Evolutionary conservation across 2,888 invertebrate genomes (phyloP).

Genomic region (Caenorhabditis wallacei): DNA sequence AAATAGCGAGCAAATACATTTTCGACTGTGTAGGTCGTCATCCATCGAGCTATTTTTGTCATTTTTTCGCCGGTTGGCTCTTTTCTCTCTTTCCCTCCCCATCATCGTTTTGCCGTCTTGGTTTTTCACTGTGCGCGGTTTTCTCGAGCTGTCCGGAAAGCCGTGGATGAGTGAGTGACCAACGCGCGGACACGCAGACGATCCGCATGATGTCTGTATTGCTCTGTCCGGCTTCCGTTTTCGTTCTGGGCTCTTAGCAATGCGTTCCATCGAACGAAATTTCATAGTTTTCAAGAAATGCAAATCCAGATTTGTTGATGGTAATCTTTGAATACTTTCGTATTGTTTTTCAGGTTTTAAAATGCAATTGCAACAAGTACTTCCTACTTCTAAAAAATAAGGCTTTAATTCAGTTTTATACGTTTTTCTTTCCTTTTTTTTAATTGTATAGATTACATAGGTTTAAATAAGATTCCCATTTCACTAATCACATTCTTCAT

Average conservation of each 20-base stretch:
- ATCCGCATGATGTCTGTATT: slow-evolving; percentile 49
- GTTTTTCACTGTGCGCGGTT: slow-evolving; percentile 43
- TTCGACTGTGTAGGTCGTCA: slow-evolving; percentile 39
- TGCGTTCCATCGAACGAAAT: slow-evolving; percentile 27
- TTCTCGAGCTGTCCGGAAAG: slow-evolving; percentile 56
- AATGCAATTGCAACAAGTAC: too few relatives aligned
- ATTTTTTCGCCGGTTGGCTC: slow-evolving; percentile 17
- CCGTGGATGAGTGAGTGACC: slow-evolving; percentile 35
- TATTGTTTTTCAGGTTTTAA: too few relatives aligned
- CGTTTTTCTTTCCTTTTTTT: neutral
- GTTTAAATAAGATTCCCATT: too few relatives aligned
- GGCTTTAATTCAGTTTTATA: neutral
- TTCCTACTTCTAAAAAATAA: too few relatives aligned
- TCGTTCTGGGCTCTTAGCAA: slow-evolving; percentile 34
- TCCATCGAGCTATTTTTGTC: slow-evolving; percentile 51
- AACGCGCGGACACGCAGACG: slow-evolving; percentile 50
- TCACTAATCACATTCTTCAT: too few relatives aligned
- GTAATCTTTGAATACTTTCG: neutral
- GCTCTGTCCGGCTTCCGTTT: slow-evolving; percentile 57
- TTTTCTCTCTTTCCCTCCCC: slow-evolving; percentile 16
- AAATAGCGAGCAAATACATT: slow-evolving; percentile 50
- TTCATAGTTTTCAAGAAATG: slow-evolving; percentile 26
- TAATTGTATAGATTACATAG: neutral
- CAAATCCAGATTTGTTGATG: slow-evolving; percentile 1
- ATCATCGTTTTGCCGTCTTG: slow-evolving; percentile 34